Evolutionary conservation across 2,888 invertebrate species (phyloP).

Genomic region (Dione juno): DNA sequence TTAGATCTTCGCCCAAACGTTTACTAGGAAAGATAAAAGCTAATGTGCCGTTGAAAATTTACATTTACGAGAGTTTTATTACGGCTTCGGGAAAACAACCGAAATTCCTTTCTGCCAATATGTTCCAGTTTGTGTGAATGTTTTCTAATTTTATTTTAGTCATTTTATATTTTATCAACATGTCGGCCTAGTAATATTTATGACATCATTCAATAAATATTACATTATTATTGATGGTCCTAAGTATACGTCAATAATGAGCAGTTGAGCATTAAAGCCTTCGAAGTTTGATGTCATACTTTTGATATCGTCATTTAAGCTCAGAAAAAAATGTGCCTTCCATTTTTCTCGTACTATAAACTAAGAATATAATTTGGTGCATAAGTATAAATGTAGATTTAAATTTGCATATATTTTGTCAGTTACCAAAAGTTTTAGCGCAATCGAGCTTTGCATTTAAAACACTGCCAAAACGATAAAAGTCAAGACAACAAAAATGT

Average conservation of each 20-base stretch:
- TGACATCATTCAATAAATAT: slow-evolving; percentile 63
- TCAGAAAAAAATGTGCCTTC: not conserved
- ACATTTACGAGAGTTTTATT: slow-evolving; percentile 47
- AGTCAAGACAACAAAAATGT: slow-evolving; percentile 1
- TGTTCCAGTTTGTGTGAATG: slow-evolving; percentile 21
- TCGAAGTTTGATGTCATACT: slow-evolving; percentile 56
- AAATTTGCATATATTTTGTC: slow-evolving; percentile 8
- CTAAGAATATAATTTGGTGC: not conserved
- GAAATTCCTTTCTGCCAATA: slow-evolving; percentile 31
- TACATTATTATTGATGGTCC: slow-evolving; percentile 57
- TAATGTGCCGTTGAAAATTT: slow-evolving; percentile 59
- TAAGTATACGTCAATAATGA: slow-evolving; percentile 55
- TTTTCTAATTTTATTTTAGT: slow-evolving; percentile 23
- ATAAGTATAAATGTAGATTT: not conserved
- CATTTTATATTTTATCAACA: slow-evolving; percentile 21
- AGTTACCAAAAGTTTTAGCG: not conserved
- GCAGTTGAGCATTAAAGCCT: slow-evolving; percentile 41
- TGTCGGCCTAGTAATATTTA: slow-evolving; percentile 40
- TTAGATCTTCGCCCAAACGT: slow-evolving; percentile 62
- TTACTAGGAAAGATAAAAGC: slow-evolving; percentile 64
- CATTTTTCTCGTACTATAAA: not conserved
- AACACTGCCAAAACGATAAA: slow-evolving; percentile 17
- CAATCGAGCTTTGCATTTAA: slow-evolving; percentile 6
- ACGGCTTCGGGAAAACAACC: slow-evolving; percentile 44
- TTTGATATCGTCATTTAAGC: slow-evolving; percentile 12